phyloP scores from a whole-genome alignment of 1,140 invertebrate genomes.

The Drosophila malerkotliana region DNA sequence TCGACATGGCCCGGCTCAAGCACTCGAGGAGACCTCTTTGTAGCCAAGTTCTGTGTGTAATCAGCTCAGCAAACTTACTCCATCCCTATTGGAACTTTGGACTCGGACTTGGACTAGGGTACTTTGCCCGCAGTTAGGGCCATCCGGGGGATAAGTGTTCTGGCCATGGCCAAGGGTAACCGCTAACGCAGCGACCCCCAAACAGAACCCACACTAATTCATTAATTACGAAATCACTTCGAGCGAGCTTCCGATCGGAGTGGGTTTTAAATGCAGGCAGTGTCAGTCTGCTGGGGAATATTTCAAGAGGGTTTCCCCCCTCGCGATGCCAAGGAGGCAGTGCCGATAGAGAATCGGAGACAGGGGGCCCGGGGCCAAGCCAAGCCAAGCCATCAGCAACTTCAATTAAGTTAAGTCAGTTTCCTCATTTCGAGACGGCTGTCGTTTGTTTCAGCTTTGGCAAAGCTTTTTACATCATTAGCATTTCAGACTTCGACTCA shows the following conservation, averaged over 20 bases:
- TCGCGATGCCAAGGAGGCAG: neutral
- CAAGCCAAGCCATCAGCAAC: conserved; percentile 61
- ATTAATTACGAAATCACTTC: conserved; percentile 80
- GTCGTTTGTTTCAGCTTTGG: conserved; percentile 77
- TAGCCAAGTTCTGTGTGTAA: conserved; percentile 44
- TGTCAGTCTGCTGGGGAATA: neutral
- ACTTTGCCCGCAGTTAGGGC: neutral
- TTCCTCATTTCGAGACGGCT: conserved; percentile 78
- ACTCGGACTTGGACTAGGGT: neutral
- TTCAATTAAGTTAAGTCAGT: conserved; percentile 83
- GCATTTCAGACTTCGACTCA: conserved; percentile 62
- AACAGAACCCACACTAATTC: conserved; percentile 55
- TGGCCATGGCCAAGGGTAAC: conserved; percentile 48
- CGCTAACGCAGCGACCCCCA: conserved; percentile 56
- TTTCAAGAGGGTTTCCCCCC: neutral
- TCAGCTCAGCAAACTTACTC: conserved; percentile 35
- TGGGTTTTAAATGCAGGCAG: conserved; percentile 56
- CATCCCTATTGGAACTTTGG: neutral
- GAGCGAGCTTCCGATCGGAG: conserved; percentile 70
- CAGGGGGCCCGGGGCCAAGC: neutral
- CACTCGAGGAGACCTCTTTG: neutral
- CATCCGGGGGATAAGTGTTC: conserved; percentile 10
- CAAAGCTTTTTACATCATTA: conserved; percentile 80
- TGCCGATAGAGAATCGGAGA: neutral
- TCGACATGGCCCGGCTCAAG: neutral